These are phyloP conservation scores for Polypterus bichir DNA, from an alignment of 2,113 vertebrate genomes.

Conservation along the genomic window DNA sequence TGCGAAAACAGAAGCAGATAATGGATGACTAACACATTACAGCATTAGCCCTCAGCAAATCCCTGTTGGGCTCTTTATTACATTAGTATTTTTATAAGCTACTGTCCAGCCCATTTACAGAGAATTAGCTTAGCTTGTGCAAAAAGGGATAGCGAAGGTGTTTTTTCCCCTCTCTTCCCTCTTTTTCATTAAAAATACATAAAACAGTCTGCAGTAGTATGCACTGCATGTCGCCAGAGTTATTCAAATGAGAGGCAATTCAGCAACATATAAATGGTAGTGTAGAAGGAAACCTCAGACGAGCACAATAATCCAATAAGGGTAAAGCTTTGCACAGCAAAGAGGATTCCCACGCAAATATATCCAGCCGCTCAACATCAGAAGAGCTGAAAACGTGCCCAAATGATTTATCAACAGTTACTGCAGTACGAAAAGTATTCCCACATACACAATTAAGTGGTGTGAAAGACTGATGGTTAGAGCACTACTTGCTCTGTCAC, in stretches of 20 bases:
- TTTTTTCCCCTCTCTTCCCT: slow-evolving; percentile 4
- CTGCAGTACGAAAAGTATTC: slow-evolving; percentile 1
- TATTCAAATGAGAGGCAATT: slow-evolving; percentile 18
- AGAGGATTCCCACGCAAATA: slow-evolving; percentile 15
- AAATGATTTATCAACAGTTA: slow-evolving; percentile 1
- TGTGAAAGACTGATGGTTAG: neutral
- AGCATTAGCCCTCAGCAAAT: slow-evolving; percentile 42
- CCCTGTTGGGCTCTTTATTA: slow-evolving; percentile 28
- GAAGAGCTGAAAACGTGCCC: slow-evolving; percentile 7
- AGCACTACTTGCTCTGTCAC: neutral
- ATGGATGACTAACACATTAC: slow-evolving; percentile 51
- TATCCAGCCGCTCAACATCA: slow-evolving; percentile 9
- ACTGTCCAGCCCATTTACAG: slow-evolving; percentile 26
- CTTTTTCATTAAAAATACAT: slow-evolving; percentile 6
- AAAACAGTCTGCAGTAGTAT: neutral
- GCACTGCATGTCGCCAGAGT: slow-evolving; percentile 21
- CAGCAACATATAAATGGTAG: slow-evolving; percentile 13
- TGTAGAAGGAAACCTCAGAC: slow-evolving; percentile 5
- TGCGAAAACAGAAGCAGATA: slow-evolving; percentile 55
- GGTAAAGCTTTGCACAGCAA: slow-evolving; percentile 11
- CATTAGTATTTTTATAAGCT: slow-evolving; percentile 28
- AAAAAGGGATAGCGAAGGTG: neutral
- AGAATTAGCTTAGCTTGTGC: slow-evolving; percentile 19
- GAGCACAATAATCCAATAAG: slow-evolving; percentile 19
- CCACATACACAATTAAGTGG: slow-evolving; percentile 1